Evolutionary conservation across 2,888 invertebrate species (phyloP), one percentile per base, ranked within the genome.

Genomic region (Leucophora obtusa): DNA sequence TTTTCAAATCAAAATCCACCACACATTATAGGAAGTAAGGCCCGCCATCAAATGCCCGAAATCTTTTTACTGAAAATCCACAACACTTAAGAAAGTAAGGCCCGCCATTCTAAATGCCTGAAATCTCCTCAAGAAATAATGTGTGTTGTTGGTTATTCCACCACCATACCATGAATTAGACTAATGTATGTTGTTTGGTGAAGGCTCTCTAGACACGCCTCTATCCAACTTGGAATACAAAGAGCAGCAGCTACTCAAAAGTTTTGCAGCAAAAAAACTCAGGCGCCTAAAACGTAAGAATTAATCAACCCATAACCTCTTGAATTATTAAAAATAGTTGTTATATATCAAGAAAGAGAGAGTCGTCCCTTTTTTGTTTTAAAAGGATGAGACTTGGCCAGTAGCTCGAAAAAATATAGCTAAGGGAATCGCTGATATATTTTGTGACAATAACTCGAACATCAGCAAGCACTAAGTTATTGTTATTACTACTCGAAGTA

Each of bases 341-440:
- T n/a, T 18, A 58, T 56, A 68, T 38, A 63, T 63, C 71, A 69
- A 76, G 75, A 72, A 69, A 76, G 75, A 72, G 79, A 80, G 80
- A 75, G 79, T 75, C 79, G 11, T 43, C 43, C 47, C 47, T 9
- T 14, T 47, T 24, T 11, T 47, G 21, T 35, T 38, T 47, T 21
- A 47, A 14, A 15, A 62, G 33, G n/a, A 6, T 33, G 14, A 69
- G 76, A 77, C 80, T 81, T 77, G 81, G 77, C 77, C n/a, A 50
- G 24, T 6, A 14, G 51, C 70, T 73, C 66, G 70, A 77, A 77
- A 21, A 81, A 81, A 81, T 77, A 77, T 60, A 81, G 81, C 81
- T 81, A 81, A 81, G 81, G 81, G 81, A 77, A 81, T 81, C 81
- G 81, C 81, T 81, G 62, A 74, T 77, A 79, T 79, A 74, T 81